These are phyloP conservation scores for Platyura marginata DNA, from an alignment of 1,140 invertebrate species.

Conservation along the genomic window DNA sequence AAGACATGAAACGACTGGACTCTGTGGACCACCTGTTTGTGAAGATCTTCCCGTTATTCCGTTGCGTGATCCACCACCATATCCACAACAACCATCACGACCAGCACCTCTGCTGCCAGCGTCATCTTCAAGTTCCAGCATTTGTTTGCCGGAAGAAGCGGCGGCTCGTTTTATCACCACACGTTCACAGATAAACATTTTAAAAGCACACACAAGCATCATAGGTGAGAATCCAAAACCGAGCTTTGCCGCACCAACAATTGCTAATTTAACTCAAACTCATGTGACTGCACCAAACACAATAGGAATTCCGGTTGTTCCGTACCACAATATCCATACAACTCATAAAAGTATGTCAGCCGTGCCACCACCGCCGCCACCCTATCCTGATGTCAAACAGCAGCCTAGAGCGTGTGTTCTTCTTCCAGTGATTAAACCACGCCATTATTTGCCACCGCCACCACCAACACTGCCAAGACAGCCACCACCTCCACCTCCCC, in stretches of 20 bases:
- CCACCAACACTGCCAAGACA: slow-evolving; percentile 27
- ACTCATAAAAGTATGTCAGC: slow-evolving; percentile 18
- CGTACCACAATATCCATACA: slow-evolving; percentile 14
- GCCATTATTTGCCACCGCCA: slow-evolving; percentile 26
- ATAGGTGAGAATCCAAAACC: slow-evolving; percentile 28
- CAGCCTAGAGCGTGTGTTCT: slow-evolving; percentile 21
- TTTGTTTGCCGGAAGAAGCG: slow-evolving; percentile 31
- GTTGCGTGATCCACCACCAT: slow-evolving; percentile 32
- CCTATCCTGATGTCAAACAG: slow-evolving; percentile 21
- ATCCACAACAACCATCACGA: slow-evolving; percentile 25
- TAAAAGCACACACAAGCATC: slow-evolving; percentile 42
- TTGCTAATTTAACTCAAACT: slow-evolving; percentile 5
- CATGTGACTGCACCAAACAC: slow-evolving; percentile 5
- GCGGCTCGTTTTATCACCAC: slow-evolving; percentile 44
- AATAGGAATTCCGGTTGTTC: slow-evolving; percentile 21
- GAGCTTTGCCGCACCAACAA: slow-evolving; percentile 28
- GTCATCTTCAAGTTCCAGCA: not conserved
- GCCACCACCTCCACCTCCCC: slow-evolving; percentile 33
- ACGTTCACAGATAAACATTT: slow-evolving; percentile 42
- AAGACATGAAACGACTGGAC: slow-evolving; percentile 20
- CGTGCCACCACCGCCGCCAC: slow-evolving; percentile 29
- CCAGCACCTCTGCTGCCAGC: slow-evolving; percentile 28
- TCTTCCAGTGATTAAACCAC: slow-evolving; percentile 22
- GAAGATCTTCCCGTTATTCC: slow-evolving; percentile 6
- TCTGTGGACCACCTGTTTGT: slow-evolving; percentile 16